These are phyloP conservation scores for Barnardius zonarius DNA, from an alignment of 2,113 vertebrate genomes.

Conservation along the genomic window DNA sequence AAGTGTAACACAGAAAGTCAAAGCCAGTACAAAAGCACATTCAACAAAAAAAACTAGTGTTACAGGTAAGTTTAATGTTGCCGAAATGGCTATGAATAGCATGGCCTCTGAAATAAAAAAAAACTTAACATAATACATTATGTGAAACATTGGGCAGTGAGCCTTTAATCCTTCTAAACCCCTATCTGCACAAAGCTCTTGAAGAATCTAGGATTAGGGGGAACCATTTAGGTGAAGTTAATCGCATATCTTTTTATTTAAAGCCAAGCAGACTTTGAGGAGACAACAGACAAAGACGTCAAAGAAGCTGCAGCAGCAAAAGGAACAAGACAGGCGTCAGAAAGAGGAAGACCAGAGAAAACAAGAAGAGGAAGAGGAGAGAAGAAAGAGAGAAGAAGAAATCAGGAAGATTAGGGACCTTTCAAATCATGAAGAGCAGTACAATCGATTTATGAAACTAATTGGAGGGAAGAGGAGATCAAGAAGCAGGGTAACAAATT, in stretches of 20 bases:
- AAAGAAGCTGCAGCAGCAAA: slow-evolving; percentile 88
- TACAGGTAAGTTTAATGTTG: slow-evolving; percentile 68
- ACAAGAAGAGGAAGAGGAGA: slow-evolving; percentile 85
- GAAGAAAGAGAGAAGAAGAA: slow-evolving; percentile 93
- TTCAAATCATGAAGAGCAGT: slow-evolving; percentile 98
- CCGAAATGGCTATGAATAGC: background rate
- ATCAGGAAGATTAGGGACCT: slow-evolving; percentile 94
- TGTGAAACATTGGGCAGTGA: background rate
- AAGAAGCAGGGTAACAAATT: slow-evolving; percentile 80
- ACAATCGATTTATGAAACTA: slow-evolving; percentile 98
- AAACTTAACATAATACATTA: background rate
- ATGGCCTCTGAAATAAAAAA: background rate
- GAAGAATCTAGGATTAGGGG: background rate
- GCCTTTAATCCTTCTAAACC: background rate
- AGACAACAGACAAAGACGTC: slow-evolving; percentile 90
- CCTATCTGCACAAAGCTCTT: background rate
- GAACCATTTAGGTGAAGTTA: background rate
- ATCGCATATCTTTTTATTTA: background rate
- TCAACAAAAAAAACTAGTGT: slow-evolving; percentile 79
- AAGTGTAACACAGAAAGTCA: slow-evolving; percentile 75
- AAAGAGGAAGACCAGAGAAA: slow-evolving; percentile 83
- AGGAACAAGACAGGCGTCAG: slow-evolving; percentile 83
- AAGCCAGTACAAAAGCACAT: slow-evolving; percentile 75
- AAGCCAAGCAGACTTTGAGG: slow-evolving; percentile 84
- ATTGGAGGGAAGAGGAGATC: slow-evolving; percentile 85